Evolutionary conservation across 2,888 invertebrate species (phyloP), one percentile per base, ranked within the genome.

Genomic region (Drosophila emarginata): DNA sequence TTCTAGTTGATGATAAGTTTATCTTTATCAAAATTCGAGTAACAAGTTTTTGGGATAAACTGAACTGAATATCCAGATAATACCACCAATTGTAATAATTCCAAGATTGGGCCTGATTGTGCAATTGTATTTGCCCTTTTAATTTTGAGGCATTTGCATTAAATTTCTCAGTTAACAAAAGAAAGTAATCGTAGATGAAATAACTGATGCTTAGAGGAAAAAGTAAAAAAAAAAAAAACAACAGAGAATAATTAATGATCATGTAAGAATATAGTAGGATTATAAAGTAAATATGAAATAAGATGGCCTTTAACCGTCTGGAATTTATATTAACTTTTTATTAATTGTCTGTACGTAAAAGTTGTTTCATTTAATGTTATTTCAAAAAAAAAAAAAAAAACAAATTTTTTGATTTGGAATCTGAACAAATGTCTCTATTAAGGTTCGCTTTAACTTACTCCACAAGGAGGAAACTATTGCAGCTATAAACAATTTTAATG

Each of bases 401-500:
- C 39, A 2, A 23, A 39, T 15, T 7, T 11, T 45, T 45, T 12
- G 1, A 21, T 11, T 21, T 12, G 18, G 9, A 45, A 18, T 21
- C 45, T 11, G n/a, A 54, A 54, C 54, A 54, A 36, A 54, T 36
- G 54, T 36, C 54, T 36, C 18, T 36, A 11, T 15, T n/a, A 50
- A 39, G 37, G 12, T 15, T 36, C 54, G 39, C 51, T 40, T 70
- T 70, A 66, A 75, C 59, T 77, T 78, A 58, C 63, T 71, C 69
- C 63, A 45, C 3, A 11, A 21, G 45, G 23, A 40, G 51, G 54
- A 53, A 9, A 40, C 54, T 23, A 37, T 52, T 45, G 69, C 76
- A 59, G 53, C 53, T 26, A 40, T 11, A 51, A 62, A 67, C 32
- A 69, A 67, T 67, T 64, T 64, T 76, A 77, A 70, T 87, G 84